A percentile compares a stretch with the other conserved stretches of the same genome.
phyloP scores from a whole-genome alignment of 2,113 vertebrate genomes.

The Beaufortia kweichowensis region DNA sequence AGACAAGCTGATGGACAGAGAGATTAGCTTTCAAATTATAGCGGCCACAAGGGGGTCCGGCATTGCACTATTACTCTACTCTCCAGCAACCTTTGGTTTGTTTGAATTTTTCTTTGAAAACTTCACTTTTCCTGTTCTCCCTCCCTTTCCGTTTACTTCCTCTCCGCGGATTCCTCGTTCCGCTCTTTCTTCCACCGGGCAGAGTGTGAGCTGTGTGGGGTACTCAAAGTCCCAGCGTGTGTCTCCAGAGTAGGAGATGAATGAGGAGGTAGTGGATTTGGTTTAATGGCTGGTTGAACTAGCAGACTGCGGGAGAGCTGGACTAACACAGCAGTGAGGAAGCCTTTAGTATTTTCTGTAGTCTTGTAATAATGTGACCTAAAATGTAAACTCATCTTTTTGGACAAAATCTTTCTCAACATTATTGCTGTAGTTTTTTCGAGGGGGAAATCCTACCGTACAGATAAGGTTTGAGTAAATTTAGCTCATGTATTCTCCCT shows the following conservation, averaged over 20 bases:
- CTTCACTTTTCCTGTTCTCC: not conserved
- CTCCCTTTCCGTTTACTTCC: not conserved
- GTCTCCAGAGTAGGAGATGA: slow-evolving; percentile 50
- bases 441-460: no score
- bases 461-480: no score
- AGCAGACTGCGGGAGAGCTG: slow-evolving; percentile 34
- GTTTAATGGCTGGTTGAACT: slow-evolving; percentile 52
- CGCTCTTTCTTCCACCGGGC: slow-evolving; percentile 10
- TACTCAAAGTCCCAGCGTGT: slow-evolving; percentile 61
- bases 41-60: not conserved
- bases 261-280: slow-evolving; percentile 50
- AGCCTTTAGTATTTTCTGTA: not conserved
- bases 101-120: slow-evolving; percentile 4
- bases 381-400: not conserved
- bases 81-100: not conserved
- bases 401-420: no score
- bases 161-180: slow-evolving; percentile 16
- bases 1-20: not conserved
- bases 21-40: slow-evolving; percentile 11
- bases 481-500: no score
- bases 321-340: slow-evolving; percentile 16
- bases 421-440: no score
- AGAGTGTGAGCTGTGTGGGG: slow-evolving; percentile 44
- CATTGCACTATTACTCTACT: not conserved
- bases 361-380: not conserved